Base-by-base conservation (phyloP, 2,113 vertebrate genomes). In the Dinomys branickii region DNA sequence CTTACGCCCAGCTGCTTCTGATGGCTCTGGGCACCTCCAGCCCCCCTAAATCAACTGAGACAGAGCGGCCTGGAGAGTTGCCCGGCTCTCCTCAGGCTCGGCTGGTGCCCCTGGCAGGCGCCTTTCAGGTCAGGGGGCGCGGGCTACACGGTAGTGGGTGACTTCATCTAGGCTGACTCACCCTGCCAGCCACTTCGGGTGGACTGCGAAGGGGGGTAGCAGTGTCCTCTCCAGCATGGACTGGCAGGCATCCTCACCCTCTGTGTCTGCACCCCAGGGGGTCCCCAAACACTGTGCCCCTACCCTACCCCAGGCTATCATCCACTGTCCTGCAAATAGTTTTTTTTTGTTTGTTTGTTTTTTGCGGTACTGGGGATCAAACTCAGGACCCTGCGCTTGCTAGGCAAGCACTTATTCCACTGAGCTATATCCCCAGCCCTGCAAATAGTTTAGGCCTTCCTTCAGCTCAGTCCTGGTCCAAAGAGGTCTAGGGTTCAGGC, bases 91-190 rank as follows among this genome's bases (percentile, higher is more conserved):
- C 95, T 91, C 94, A 56, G 26, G 85, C 96, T 95, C 77, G 1
- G 33, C 88, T 90, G 95, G 96, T 97, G 96, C 96, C 97, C 97
- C 97, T 95, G 95, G 96, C 95, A 97, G 97, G 96, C 96, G 96
- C 97, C 97, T 97, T 75, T 95, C 92, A 96, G 96, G 96, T 98
- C 97, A 97, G 96, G 96, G 96, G 95, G 85, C 77, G 3, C 97
- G 56, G 92, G 96, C 97, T 97, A 77, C 26, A 11, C 12, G 90
- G 96, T 97, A 98, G 94, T 9, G 0, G 67, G 96, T 98, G 97
- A 98, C 92, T 97, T 95, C 96, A 98, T 97, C 69, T 90, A 71
- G 94, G 92, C 96, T 98, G 97, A 98, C 95, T 98, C 97, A 97
- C 69, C 67, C 47, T n/a, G 30, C 33, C 50, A 65, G 94, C n/a